These are phyloP conservation scores for Jacana jacana DNA, from an alignment of 2,113 vertebrate species.

Conservation along the genomic window DNA sequence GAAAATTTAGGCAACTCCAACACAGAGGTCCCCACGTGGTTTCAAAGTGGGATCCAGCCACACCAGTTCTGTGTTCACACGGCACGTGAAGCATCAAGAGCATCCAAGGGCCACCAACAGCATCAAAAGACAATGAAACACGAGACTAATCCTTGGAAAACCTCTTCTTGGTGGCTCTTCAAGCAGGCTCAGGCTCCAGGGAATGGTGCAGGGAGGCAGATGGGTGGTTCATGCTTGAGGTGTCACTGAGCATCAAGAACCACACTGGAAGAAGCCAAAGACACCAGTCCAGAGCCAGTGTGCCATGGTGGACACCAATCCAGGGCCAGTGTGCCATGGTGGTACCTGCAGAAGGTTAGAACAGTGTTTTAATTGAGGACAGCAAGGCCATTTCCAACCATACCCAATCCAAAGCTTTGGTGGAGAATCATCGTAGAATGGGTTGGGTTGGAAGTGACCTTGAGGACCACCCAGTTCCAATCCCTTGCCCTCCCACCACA, in stretches of 20 bases:
- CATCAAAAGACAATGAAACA: fast-evolving
- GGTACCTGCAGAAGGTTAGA: not conserved
- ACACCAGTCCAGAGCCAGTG: not conserved
- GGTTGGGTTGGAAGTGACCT: not conserved
- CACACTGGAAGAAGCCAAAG: fast-evolving
- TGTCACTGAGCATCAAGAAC: not conserved
- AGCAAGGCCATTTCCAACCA: not conserved
- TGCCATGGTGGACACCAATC: not conserved
- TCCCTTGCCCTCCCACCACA: too few species aligned
- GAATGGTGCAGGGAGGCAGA: fast-evolving
- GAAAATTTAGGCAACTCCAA: not conserved
- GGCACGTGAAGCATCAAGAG: not conserved
- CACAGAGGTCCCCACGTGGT: not conserved
- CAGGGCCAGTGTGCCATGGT: not conserved
- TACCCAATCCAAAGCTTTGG: not conserved
- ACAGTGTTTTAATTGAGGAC: fast-evolving
- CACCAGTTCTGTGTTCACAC: not conserved
- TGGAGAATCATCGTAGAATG: not conserved
- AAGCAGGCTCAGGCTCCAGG: not conserved
- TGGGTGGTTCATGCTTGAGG: not conserved
- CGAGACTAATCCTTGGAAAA: not conserved
- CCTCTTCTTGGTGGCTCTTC: not conserved
- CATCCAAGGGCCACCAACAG: not conserved
- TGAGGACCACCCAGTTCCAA: not conserved
- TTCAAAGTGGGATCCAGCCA: not conserved